Percentiles rank a stretch among this genome's conserved stretches.
phyloP scores from a whole-genome alignment of 2,797 vertebrate species.

The Galagoides demidoff region DNA sequence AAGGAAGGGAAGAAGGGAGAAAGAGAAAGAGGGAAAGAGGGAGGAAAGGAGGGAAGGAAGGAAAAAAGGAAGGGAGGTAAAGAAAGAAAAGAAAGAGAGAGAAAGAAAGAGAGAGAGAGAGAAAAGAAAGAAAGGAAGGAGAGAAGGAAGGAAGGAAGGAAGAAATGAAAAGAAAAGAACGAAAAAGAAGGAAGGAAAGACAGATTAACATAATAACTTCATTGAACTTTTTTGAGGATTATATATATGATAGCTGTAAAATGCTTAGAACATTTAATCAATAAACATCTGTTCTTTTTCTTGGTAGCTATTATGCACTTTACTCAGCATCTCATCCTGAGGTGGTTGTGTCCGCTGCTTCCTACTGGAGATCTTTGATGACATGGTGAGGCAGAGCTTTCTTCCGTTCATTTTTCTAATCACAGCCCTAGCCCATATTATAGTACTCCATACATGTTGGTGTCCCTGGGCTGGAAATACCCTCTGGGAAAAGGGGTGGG shows the following conservation, averaged over 20 bases:
- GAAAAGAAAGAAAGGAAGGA: too few relatives aligned
- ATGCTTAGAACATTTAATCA: background rate
- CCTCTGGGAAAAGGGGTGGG: too few relatives aligned
- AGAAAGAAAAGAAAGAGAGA: too few relatives aligned
- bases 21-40: too few relatives aligned
- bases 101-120: too few relatives aligned
- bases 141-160: too few relatives aligned
- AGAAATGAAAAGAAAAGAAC: too few relatives aligned
- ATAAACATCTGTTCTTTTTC: background rate
- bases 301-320: background rate
- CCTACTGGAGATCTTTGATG: background rate
- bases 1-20: background rate
- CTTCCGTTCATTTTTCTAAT: background rate
- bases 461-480: background rate
- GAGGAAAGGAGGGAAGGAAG: too few relatives aligned
- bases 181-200: too few relatives aligned
- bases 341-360: background rate
- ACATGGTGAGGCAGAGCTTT: background rate
- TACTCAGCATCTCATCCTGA: background rate
- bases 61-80: too few relatives aligned
- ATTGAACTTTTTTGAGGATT: background rate
- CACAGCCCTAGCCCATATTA: too few relatives aligned
- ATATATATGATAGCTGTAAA: background rate
- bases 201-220: background rate
- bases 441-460: background rate